A percentile compares a stretch with the other conserved stretches of the same genome.
phyloP scores from a whole-genome alignment of 1,140 invertebrate genomes.

The Halictus rubicundus region DNA sequence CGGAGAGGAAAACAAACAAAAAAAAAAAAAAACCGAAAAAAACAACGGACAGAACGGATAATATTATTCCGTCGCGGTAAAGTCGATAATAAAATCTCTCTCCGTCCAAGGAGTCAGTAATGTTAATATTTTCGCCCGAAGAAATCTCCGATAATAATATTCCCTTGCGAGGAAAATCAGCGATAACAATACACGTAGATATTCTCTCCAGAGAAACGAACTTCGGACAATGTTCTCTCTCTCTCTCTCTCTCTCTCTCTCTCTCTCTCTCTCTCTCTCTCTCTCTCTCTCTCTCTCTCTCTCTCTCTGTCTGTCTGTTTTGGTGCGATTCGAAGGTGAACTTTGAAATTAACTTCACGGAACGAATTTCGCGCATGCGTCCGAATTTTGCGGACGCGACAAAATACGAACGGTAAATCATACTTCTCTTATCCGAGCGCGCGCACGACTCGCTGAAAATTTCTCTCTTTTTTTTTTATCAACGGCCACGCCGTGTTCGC shows the following conservation, averaged over 20 bases:
- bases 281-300: too few species aligned
- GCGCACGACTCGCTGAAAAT: not conserved
- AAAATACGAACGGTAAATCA: not conserved
- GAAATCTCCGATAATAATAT: slow-evolving; percentile 1
- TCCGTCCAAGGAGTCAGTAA: not conserved
- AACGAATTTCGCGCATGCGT: not conserved
- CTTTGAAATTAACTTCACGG: not conserved
- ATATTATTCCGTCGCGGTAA: too few species aligned
- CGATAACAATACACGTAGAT: not conserved
- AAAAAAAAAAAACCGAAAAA: too few species aligned
- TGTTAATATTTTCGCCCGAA: not conserved
- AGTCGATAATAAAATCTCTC: too few species aligned
- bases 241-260: too few species aligned
- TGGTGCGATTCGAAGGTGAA: not conserved
- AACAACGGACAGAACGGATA: too few species aligned
- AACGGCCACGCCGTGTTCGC: not conserved
- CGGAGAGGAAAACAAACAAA: not conserved
- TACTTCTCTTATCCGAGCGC: not conserved
- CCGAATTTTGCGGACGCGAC: too few species aligned
- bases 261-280: too few species aligned
- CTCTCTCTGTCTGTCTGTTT: too few species aligned
- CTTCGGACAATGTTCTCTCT: too few species aligned
- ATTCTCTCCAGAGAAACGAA: not conserved
- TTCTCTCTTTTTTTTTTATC: not conserved
- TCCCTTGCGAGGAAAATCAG: not conserved